Evolutionary conservation across 2,797 vertebrate species (phyloP).

Genomic region (Spheniscus humboldti): DNA sequence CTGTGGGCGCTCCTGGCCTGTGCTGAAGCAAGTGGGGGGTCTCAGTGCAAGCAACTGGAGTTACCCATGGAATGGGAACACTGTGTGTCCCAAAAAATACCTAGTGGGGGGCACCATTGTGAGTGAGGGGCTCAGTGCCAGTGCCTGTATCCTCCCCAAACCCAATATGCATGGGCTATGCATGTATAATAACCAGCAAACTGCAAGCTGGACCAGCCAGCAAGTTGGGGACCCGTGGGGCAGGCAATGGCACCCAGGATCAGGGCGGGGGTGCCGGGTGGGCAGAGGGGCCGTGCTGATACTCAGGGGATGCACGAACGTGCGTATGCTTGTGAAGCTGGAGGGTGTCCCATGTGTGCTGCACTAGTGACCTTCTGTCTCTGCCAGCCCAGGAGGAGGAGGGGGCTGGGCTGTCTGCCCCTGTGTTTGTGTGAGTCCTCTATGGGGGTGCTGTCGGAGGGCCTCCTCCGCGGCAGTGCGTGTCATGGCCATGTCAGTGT

Average conservation of each 20-base stretch:
- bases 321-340: not conserved
- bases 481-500: no score
- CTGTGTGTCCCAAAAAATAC: not conserved
- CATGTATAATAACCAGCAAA: not conserved
- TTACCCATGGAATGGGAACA: not conserved
- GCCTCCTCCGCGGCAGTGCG: rapidly evolving
- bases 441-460: not conserved
- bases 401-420: not conserved
- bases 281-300: not conserved
- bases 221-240: rapidly evolving
- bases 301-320: rapidly evolving
- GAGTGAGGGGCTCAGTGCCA: not conserved
- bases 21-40: not conserved
- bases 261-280: not conserved
- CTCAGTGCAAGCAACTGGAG: not conserved
- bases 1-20: not conserved
- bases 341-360: no score
- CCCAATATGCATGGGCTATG: no score
- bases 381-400: not conserved
- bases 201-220: not conserved
- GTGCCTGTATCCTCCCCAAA: not conserved
- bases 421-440: no score
- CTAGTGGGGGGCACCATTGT: rapidly evolving
- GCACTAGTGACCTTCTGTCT: not conserved
- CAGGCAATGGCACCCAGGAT: not conserved